Percentiles rank a stretch among this genome's conserved stretches.
Conservation (phyloP, 2,797 vertebrate genomes). For the Austrolebias charrua region DNA sequence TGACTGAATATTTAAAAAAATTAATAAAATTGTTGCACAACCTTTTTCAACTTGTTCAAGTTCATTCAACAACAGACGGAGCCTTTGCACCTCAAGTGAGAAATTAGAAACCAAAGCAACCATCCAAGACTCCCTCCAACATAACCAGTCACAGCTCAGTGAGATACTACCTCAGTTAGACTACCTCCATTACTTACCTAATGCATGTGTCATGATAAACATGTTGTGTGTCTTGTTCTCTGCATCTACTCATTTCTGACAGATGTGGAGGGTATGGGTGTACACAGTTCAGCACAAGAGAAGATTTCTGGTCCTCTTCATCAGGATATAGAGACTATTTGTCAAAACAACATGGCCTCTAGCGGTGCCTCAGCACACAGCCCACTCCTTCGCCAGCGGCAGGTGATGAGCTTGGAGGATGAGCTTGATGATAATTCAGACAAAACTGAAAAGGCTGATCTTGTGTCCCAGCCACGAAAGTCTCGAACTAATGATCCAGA, state of each 20-base stretch:
- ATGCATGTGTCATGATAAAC: neutral
- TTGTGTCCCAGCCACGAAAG: constrained; percentile 53
- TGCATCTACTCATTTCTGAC: constrained; percentile 8
- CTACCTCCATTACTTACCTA: too few species aligned
- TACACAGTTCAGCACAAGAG: constrained; percentile 26
- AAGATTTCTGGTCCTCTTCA: constrained; percentile 46
- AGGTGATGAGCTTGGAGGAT: constrained; percentile 83
- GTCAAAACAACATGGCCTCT: constrained; percentile 74
- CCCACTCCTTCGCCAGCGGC: constrained; percentile 87
- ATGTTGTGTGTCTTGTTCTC: constrained; percentile 6
- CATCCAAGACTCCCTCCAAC: too few species aligned
- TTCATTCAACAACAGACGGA: too few species aligned
- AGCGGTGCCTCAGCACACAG: constrained; percentile 83
- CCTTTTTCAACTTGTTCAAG: too few species aligned
- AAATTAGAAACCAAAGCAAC: too few species aligned
- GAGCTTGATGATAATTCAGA: constrained; percentile 68
- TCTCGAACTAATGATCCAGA: constrained; percentile 70
- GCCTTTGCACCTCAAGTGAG: too few species aligned
- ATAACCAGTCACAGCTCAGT: too few species aligned
- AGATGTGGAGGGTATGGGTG: constrained; percentile 13
- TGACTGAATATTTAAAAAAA: too few species aligned
- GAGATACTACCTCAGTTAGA: too few species aligned
- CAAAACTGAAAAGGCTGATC: neutral
- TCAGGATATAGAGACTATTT: constrained; percentile 63
- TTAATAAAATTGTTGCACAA: too few species aligned